Conservation (phyloP, 2,113 vertebrate genomes). For the Sciurus niger region DNA sequence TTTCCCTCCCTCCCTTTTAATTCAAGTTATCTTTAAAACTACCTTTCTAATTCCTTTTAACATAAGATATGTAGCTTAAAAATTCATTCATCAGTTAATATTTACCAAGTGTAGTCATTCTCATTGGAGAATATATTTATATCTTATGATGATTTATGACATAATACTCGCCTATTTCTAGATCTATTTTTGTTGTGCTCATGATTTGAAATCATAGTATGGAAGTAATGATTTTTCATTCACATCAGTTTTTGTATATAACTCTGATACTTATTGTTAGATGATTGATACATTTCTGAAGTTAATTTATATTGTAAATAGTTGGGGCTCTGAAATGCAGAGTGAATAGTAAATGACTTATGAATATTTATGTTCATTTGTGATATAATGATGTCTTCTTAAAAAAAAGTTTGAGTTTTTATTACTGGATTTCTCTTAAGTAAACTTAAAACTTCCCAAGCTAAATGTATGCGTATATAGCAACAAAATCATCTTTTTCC, state of each 20-base stretch:
- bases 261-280: background rate
- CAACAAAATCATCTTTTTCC: background rate
- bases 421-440: constrained; percentile 7
- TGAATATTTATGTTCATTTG: background rate
- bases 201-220: constrained; percentile 13
- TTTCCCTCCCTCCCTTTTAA: background rate
- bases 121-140: background rate
- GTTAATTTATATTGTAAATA: background rate
- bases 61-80: background rate
- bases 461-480: background rate
- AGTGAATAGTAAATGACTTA: background rate
- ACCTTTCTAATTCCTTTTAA: background rate
- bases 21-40: constrained; percentile 43
- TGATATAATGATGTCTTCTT: background rate
- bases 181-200: constrained; percentile 13
- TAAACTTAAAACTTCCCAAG: constrained; percentile 36
- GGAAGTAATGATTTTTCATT: background rate
- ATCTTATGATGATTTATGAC: background rate
- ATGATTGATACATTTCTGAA: background rate
- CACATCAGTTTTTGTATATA: background rate
- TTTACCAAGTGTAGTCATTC: background rate
- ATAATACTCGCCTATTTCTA: background rate
- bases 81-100: background rate
- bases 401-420: background rate
- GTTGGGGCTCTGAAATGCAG: background rate